phyloP scores from a whole-genome alignment of 2,113 vertebrate species.

The Peucedramus taeniatus region DNA sequence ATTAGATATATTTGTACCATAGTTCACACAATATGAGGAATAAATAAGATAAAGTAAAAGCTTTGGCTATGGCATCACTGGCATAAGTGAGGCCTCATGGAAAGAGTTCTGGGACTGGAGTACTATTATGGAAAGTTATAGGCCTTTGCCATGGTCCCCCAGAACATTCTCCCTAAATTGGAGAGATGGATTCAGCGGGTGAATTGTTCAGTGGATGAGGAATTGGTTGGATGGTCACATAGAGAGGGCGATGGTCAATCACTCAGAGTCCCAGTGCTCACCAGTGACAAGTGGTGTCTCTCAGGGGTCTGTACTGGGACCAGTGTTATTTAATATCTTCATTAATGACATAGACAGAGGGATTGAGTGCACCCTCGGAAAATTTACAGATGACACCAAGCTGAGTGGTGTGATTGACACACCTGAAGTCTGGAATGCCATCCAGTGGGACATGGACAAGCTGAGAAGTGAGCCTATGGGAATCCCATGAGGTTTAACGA shows the following conservation, averaged over 20 bases:
- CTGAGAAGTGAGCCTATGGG: not conserved
- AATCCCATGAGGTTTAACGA: not conserved
- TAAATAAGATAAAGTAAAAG: not conserved
- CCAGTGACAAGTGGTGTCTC: too few species aligned
- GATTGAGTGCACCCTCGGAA: not conserved
- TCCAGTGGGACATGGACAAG: not conserved
- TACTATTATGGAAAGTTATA: not conserved
- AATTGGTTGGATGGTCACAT: too few species aligned
- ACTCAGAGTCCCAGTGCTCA: not conserved
- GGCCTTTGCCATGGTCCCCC: not conserved
- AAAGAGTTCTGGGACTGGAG: not conserved
- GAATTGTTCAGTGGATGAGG: too few species aligned
- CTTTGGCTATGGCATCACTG: not conserved
- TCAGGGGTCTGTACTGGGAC: not conserved
- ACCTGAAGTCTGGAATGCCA: not conserved
- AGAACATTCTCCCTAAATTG: not conserved
- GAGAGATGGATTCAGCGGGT: not conserved
- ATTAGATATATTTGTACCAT: not conserved
- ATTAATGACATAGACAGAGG: not conserved
- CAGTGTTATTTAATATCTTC: not conserved
- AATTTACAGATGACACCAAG: not conserved
- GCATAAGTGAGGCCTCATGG: not conserved
- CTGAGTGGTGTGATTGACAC: not conserved
- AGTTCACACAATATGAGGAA: not conserved
- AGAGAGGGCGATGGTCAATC: not conserved